phyloP scores from a whole-genome alignment of 2,888 invertebrate species.

The Linnaemya vulpina region DNA sequence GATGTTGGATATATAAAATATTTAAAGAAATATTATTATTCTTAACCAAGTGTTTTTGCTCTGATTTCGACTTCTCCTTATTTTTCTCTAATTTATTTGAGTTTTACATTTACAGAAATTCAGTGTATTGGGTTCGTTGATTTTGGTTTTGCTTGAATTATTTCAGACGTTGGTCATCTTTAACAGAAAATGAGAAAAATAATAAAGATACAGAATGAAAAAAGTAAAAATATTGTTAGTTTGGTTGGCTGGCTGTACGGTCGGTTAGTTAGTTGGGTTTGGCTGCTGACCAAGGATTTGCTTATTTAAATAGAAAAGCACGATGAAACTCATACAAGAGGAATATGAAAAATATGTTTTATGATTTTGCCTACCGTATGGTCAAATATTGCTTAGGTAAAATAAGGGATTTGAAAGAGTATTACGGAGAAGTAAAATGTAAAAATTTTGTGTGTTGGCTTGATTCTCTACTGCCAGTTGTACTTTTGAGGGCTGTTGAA shows the following conservation, averaged over 20 bases:
- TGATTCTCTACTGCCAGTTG: constrained; percentile 1
- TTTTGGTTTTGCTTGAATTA: constrained; percentile 68
- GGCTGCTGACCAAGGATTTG: constrained; percentile 61
- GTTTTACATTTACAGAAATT: constrained; percentile 60
- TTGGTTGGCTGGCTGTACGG: constrained; percentile 47
- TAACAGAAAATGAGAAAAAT: constrained; percentile 23
- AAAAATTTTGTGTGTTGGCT: neutral
- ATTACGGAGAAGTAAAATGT: neutral
- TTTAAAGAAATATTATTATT: too few relatives aligned
- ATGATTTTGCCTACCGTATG: constrained; percentile 64
- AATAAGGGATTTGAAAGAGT: constrained; percentile 36
- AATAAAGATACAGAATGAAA: neutral
- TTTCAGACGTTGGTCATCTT: constrained; percentile 59
- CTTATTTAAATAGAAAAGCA: constrained; percentile 30
- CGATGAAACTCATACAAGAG: constrained; percentile 8
- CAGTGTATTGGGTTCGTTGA: constrained; percentile 65
- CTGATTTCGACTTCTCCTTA: too few relatives aligned
- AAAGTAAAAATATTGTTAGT: constrained; percentile 7
- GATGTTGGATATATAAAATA: too few relatives aligned
- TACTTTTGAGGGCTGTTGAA: constrained; percentile 24
- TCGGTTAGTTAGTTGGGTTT: constrained; percentile 52
- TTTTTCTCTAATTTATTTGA: constrained; percentile 36
- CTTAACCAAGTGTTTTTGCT: too few relatives aligned
- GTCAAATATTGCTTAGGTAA: constrained; percentile 56
- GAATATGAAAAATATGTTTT: constrained; percentile 57